Conservation (phyloP, 2,797 vertebrate genomes). For the Novumbra hubbsi region DNA sequence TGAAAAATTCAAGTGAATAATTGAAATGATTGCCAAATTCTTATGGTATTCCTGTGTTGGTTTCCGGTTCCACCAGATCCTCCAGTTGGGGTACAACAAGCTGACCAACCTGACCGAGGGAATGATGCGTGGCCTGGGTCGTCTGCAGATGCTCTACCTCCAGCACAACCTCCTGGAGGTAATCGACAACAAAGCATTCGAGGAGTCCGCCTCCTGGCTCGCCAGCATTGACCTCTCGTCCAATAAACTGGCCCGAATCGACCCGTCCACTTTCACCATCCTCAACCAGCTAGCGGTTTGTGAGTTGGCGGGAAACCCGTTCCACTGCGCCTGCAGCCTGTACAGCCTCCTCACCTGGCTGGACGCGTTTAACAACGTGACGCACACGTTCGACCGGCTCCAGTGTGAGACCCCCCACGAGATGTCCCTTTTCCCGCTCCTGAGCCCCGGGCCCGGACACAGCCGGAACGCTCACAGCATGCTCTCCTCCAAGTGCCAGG, state of each 20-base stretch:
- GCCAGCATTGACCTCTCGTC: constrained; percentile 97
- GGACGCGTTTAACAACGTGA: constrained; percentile 94
- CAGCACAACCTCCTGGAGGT: constrained; percentile 98
- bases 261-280: constrained; percentile 88
- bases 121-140: constrained; percentile 91
- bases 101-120: constrained; percentile 95
- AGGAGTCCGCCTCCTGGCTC: constrained; percentile 88
- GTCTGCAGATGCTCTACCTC: constrained; percentile 93
- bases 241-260: constrained; percentile 91
- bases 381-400: constrained; percentile 95
- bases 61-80: constrained; percentile 64
- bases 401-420: constrained; percentile 95
- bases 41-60: background rate
- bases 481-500: constrained; percentile 88
- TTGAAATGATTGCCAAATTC: background rate
- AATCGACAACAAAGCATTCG: constrained; percentile 90
- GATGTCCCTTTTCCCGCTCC: constrained; percentile 87
- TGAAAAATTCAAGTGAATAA: background rate
- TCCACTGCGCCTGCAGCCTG: constrained; percentile 95
- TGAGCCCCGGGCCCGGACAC: constrained; percentile 83
- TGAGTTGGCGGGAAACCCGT: constrained; percentile 95
- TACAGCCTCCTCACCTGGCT: constrained; percentile 92
- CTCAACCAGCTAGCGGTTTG: constrained; percentile 91
- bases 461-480: constrained; percentile 91
- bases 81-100: constrained; percentile 97